phyloP scores from a whole-genome alignment of 64 coral and sea anemone species.

The Stichodactyla helianthus region DNA sequence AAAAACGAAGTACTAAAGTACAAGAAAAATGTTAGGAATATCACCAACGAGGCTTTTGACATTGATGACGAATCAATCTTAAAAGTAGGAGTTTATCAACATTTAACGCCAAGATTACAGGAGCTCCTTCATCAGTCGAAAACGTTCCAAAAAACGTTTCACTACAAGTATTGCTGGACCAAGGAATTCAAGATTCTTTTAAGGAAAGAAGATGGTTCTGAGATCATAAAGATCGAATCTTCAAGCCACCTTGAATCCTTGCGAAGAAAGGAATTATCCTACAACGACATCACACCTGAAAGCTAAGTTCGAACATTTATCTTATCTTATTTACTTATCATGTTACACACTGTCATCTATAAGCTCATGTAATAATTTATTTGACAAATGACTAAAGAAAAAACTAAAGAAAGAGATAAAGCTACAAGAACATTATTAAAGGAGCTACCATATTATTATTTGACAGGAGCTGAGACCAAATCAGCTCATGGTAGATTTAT shows the following conservation, averaged over 20 bases:
- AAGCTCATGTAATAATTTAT: too few relatives aligned
- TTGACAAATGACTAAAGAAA: conserved; percentile 7
- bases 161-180: conserved; percentile 33
- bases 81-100: conserved; percentile 10
- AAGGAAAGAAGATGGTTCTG: conserved; percentile 26
- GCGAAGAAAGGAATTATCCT: neutral
- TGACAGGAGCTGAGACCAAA: neutral
- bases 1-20: conserved; percentile 22
- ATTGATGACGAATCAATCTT: conserved; percentile 4
- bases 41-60: neutral
- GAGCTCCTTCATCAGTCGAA: conserved; percentile 37
- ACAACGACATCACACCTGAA: neutral
- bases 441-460: conserved; percentile 22
- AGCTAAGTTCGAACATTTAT: neutral
- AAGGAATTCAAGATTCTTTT: conserved; percentile 23
- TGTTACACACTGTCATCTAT: neutral
- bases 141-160: conserved; percentile 11
- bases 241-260: conserved; percentile 13
- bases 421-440: conserved; percentile 5
- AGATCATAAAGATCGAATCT: conserved; percentile 2
- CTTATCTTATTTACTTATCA: neutral
- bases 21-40: conserved; percentile 7
- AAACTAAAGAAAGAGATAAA: conserved; percentile 34
- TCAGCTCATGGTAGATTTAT: conserved; percentile 4
- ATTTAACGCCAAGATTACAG: conserved; percentile 44